Base-by-base conservation (phyloP, 2,888 invertebrate species). In the Molorchus minor region DNA sequence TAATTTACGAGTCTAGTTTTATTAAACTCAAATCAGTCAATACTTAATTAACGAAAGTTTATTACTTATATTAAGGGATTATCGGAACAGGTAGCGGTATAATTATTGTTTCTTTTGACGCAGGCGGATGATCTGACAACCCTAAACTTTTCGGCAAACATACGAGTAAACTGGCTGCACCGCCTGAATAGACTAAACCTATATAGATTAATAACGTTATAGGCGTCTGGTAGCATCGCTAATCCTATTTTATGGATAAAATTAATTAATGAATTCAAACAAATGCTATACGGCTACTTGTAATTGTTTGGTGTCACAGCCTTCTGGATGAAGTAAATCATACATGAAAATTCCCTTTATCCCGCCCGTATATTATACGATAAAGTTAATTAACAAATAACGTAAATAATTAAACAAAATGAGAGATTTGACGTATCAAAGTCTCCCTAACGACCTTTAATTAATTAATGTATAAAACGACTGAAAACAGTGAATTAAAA, bases 391-490 rank as follows among this genome's bases (percentile, higher is more conserved):
- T 69, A 71, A 65, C 64, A 30, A 66, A 58, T 66, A 65, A 67
- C 67, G 70, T 65, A 63, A 67, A 65, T 69, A 64, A 69, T 71
- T 71, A 71, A 69, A 62, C 69, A 63, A 67, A 69, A 69, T 71
- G 68, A 67, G 65, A 67, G 70, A 71, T 71, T 71, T 68, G 70
- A 71, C 69, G 68, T 71, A 71, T 71, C 70, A 70, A 60, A 70
- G 67, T 66, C 52, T 44, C 54, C 55, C 62, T 53, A 62, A 67
- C 66, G 58, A 68, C 61, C 53, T 55, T 70, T 67, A 71, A 70
- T 71, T 67, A 71, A 70, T 70, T 69, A 70, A 70, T 71, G 68
- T 67, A 67, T 62, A 70, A 70, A 70, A 64, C 61, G 57, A 63
- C 64, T 63, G 64, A 70, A 71, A 68, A 63, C 62, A 64, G 62